phyloP scores from a whole-genome alignment of 2,797 vertebrate species.

The Sebastes cheni region DNA sequence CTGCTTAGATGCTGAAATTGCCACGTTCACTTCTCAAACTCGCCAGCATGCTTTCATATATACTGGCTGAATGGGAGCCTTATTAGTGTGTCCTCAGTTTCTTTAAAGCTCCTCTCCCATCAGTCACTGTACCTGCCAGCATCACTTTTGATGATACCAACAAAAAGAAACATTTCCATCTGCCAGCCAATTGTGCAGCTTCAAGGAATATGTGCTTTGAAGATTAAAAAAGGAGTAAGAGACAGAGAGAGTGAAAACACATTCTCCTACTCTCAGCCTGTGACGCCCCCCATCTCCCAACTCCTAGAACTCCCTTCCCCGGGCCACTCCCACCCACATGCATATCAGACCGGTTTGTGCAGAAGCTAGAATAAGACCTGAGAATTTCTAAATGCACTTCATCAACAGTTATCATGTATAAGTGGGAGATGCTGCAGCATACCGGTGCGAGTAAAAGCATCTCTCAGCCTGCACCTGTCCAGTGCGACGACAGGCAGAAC shows the following conservation, averaged over 20 bases:
- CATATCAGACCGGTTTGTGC: not conserved
- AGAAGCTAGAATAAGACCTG: constrained; percentile 19
- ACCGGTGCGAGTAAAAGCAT: not conserved
- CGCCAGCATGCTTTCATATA: not conserved
- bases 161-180: constrained; percentile 25
- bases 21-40: not conserved
- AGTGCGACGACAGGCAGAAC: not conserved
- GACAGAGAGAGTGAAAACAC: not conserved
- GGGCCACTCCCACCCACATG: constrained; percentile 25
- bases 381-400: constrained; percentile 29
- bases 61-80: constrained; percentile 6
- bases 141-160: constrained; percentile 53
- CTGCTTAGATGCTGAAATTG: not conserved
- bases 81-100: constrained; percentile 36
- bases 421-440: not conserved
- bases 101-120: constrained; percentile 34
- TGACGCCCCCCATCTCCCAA: not conserved
- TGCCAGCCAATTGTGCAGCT: constrained; percentile 38
- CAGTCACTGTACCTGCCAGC: constrained; percentile 40
- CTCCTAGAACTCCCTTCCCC: not conserved
- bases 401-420: constrained; percentile 22
- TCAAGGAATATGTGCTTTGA: constrained; percentile 51
- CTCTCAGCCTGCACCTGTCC: not conserved
- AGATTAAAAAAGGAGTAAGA: constrained; percentile 23
- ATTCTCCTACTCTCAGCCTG: not conserved